phyloP scores from a whole-genome alignment of 2,888 invertebrate species.

The Harpagoxenus sublaevis region DNA sequence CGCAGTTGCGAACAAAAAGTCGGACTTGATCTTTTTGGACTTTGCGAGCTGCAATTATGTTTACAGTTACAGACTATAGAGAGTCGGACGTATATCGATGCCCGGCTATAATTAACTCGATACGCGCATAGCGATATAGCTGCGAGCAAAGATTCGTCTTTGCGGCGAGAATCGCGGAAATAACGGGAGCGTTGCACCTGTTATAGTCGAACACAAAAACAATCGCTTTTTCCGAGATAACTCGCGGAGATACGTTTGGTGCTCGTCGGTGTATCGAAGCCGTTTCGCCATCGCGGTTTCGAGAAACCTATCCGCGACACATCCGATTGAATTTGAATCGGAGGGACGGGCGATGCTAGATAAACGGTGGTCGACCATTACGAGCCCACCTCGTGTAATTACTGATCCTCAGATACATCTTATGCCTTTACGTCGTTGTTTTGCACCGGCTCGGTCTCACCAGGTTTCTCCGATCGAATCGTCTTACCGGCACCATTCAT shows the following conservation, averaged over 20 bases:
- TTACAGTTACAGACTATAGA: constrained; percentile 10
- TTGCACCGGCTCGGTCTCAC: constrained; percentile 24
- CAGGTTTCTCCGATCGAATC: constrained; percentile 23
- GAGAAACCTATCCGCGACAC: constrained; percentile 61
- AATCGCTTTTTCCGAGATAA: constrained; percentile 67
- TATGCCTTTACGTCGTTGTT: constrained; percentile 32
- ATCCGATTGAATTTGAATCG: constrained; percentile 51
- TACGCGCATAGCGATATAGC: constrained; percentile 18
- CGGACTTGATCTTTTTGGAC: background rate
- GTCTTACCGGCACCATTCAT: background rate
- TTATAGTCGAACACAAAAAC: constrained; percentile 58
- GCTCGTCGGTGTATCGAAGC: constrained; percentile 41
- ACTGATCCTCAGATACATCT: constrained; percentile 71
- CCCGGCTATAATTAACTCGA: constrained; percentile 15
- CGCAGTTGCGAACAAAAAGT: background rate
- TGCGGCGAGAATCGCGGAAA: constrained; percentile 29
- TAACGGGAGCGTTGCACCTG: constrained; percentile 63
- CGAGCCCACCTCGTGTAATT: constrained; percentile 69
- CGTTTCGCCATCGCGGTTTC: constrained; percentile 45
- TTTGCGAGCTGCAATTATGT: constrained; percentile 1
- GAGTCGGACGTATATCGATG: constrained; percentile 26
- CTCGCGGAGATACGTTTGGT: constrained; percentile 52
- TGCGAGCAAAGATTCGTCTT: constrained; percentile 24
- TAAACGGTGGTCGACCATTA: constrained; percentile 70
- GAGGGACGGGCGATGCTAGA: constrained; percentile 65